Base-by-base conservation (phyloP, 2,888 invertebrate species). In the Leucoma salicis region DNA sequence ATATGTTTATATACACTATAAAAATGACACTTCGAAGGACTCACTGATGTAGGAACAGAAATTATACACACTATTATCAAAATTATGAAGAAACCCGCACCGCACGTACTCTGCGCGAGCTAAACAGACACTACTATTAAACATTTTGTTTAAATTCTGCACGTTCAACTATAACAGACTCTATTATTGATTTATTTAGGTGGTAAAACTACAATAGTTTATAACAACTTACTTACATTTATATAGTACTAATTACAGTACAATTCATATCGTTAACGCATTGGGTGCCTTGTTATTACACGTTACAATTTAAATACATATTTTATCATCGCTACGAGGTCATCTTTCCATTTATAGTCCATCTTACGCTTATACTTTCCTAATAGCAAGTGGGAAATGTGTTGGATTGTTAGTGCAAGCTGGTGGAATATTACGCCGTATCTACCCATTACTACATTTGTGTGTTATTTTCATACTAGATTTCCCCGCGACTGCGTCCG, bases 41-140 rank as follows among this genome's bases (percentile, higher is more conserved):
- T 18, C 4, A 5, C 18, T 18, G 18, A 7, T 18, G n/a, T 18
- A 46, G 44, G 45, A 35, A 33, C 39, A 15, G n/a, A 39, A 44
- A 33, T 52, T 47, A 57, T 55, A 66, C 56, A 58, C 58, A 59
- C 49, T 34, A 56, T 65, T 49, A 58, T 64, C 53, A 40, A 49
- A 58, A 50, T 55, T 48, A 49, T 57, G 53, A 53, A 51, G 46
- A 59, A 60, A 54, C 43, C 40, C 37, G 56, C 52, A 57, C 63
- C 37, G 56, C 52, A 57, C 63, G 51, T 45, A 53, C 49, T 47
- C 39, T 35, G 39, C 44, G 40, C 31, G 7, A 29, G 13, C 29
- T 29, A 29, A 4, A 29, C 7, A 29, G 1, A 7, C 12, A 29
- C 12, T 29, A 29, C 11, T 6, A 10, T 21, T 27, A 27, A 27